Base-by-base conservation (phyloP, 2,888 invertebrate genomes). In the Phortica magna region DNA sequence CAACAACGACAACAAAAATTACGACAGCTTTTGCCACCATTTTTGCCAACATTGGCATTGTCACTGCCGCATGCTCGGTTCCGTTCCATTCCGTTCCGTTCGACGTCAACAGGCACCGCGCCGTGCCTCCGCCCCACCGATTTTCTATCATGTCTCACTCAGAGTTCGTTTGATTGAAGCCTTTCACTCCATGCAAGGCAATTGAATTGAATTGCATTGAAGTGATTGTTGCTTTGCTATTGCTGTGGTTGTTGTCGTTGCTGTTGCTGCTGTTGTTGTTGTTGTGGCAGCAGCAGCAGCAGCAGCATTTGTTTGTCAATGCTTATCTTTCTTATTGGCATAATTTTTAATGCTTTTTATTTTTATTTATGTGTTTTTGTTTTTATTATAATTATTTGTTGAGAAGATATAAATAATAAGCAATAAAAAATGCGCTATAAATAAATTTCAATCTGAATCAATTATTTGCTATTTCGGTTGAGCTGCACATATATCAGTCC, bases 131-230 rank as follows among this genome's bases (percentile, higher is more conserved):
- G 12, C 53, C n/a, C 31, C 22, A 12, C 31, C 14, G 53, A 53
- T 74, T 76, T 65, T 12, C 39, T 71, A 19, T 43, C 73, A 59
- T 74, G 68, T 67, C 43, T 57, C 43, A 39, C 43, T 73, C 64
- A 53, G 71, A 77, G 78, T 83, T 79, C 81, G 83, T 86, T 86
- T 89, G 89, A 90, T 90, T 89, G 89, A 89, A 90, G 89, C 89
- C 89, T 90, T 89, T 89, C 89, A 90, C 88, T 90, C 88, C 89
- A 87, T 87, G 89, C 89, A 88, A 87, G 89, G 89, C 84, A 87
- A 87, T 89, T 55, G 53, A 71, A 71, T 71, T 68, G 68, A 68
- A 68, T 68, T 68, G 68, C 42, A 43, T 68, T 68, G 17, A 68
- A 43, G 42, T 68, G 43, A 68, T 71, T 42, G 41, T 68, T 87